A percentile compares a stretch with the other conserved stretches of the same genome.
Conservation (phyloP, 2,113 vertebrate genomes). For the Lepidothrix coronata region DNA sequence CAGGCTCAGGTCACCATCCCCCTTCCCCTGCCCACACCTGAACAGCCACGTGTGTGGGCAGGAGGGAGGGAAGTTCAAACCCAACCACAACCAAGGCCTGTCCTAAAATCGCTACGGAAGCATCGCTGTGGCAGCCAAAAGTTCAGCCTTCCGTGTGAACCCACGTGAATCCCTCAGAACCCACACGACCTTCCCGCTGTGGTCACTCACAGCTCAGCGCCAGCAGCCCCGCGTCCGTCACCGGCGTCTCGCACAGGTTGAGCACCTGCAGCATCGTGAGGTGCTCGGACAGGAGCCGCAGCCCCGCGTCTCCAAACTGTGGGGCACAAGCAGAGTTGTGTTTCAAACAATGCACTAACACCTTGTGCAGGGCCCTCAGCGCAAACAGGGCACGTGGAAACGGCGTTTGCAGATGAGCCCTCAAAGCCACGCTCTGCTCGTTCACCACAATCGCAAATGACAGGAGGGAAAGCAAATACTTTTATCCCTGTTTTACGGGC, state of each 20-base stretch:
- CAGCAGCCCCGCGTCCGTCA: conserved; percentile 93
- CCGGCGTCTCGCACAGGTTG: conserved; percentile 97
- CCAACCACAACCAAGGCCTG: not conserved
- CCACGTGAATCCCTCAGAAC: fast-evolving
- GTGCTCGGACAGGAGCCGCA: conserved; percentile 95
- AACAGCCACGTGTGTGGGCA: fast-evolving
- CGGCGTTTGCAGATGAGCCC: not conserved
- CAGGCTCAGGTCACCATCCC: not conserved
- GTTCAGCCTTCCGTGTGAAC: not conserved
- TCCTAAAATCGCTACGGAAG: not conserved
- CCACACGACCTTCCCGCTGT: fast-evolving
- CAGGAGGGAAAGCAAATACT: not conserved
- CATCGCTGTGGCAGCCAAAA: not conserved
- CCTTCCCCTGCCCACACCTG: not conserved
- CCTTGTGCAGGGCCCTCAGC: fast-evolving
- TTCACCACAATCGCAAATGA: not conserved
- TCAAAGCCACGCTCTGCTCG: not conserved
- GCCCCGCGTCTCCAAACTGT: conserved; percentile 93
- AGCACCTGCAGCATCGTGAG: conserved; percentile 97
- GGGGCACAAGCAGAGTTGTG: not conserved
- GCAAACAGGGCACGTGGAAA: not conserved
- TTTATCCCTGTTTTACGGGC: not conserved
- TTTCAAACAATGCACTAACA: fast-evolving
- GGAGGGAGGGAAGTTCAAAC: not conserved
- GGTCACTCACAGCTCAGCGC: conserved; percentile 92